Conservation (phyloP, 2,888 invertebrate genomes). For the Plagodis pulveraria region DNA sequence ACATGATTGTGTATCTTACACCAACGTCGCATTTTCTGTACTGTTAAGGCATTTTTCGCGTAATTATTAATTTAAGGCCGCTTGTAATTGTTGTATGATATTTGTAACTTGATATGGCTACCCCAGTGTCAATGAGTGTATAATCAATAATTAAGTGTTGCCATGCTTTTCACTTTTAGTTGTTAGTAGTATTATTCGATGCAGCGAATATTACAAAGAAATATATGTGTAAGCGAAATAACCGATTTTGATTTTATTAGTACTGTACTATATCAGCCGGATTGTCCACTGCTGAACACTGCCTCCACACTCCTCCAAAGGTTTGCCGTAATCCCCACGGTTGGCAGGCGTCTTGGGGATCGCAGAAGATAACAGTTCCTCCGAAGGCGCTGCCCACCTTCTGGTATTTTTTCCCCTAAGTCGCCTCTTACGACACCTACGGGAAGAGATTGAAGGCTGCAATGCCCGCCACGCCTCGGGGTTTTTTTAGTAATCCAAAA, state of each 20-base stretch:
- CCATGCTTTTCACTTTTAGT: conserved; percentile 60
- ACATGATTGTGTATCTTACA: conserved; percentile 26
- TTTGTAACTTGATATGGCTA: conserved; percentile 9
- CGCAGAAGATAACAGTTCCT: too few relatives aligned
- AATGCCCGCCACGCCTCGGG: too few relatives aligned
- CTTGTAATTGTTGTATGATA: conserved; percentile 8
- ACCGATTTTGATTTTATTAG: conserved; percentile 32
- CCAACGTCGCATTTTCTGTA: conserved; percentile 40
- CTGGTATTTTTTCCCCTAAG: too few relatives aligned
- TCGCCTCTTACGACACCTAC: too few relatives aligned
- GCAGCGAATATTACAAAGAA: conserved; percentile 58
- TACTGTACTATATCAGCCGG: too few relatives aligned
- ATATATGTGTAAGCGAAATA: conserved; percentile 60
- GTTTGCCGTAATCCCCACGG: too few relatives aligned
- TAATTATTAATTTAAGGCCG: neutral
- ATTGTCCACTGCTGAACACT: too few relatives aligned
- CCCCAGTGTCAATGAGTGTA: conserved; percentile 19
- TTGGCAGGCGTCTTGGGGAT: too few relatives aligned
- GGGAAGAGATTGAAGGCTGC: too few relatives aligned
- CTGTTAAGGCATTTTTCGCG: conserved; percentile 31
- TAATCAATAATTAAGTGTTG: conserved; percentile 40
- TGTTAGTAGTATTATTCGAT: conserved; percentile 54
- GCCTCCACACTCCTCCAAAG: too few relatives aligned
- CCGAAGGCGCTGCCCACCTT: too few relatives aligned
- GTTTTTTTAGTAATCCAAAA: too few relatives aligned